Evolutionary conservation across 2,113 vertebrate species (phyloP), one percentile per base, ranked within the genome.

Genomic region (Marcusenius ussheri): DNA sequence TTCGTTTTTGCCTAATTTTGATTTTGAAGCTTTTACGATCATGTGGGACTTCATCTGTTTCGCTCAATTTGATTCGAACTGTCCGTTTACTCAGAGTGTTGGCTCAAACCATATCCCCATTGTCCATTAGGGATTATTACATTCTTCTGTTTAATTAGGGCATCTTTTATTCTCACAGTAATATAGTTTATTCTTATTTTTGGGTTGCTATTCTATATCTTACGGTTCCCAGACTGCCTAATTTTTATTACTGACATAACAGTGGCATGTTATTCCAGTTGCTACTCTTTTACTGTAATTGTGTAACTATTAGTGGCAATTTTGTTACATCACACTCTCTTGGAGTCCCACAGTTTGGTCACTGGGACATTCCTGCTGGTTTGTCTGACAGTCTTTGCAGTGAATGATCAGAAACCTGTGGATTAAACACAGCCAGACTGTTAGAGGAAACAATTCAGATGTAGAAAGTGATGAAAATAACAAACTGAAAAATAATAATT

Each of bases 111-210:
- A 77, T 62, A 87, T 87, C 91, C 90, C 89, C 91, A 91, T 91
- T 89, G 90, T 90, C 90, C 90, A 91, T 90, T 56, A 74, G 83
- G 89, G 91, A 91, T 92, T 91, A 91, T 91, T 93, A 92, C 92
- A 92, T 90, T 88, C 62, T 91, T 88, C 93, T 92, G 93, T 90
- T 91, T 91, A 94, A 93, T 92, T 93, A 95, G 94, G 93, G 91
- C 92, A 92, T 91, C 90, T 35, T 89, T 92, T 89, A 89, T 90
- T 83, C 88, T 84, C 90, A 91, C 53, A 46, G 90, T 89, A 27
- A 88, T 88, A 88, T 74, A 27, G 66, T 47, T 35, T n/a, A 5
- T 49, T n/a, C 62, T 70, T 8, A 19, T 47, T 74, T 58, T 74
- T 50, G 46, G 62, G 58, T 74, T 74, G 9, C 45, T 21, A 77